Base-by-base conservation (phyloP, 2,113 vertebrate species). In the Dermatemys mawii region DNA sequence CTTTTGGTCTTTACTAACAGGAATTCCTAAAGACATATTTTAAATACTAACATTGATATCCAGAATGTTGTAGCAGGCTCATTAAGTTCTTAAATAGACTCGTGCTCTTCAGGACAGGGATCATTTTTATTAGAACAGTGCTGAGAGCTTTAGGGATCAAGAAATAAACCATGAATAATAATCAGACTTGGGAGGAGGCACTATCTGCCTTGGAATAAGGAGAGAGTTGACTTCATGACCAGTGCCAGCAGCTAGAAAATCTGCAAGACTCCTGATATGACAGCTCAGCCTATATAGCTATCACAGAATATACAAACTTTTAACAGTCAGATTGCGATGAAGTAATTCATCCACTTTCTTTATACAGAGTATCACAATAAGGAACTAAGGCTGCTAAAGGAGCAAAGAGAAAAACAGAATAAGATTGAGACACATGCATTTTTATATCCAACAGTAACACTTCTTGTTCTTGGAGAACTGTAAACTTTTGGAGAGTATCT, bases 11-110 rank as follows among this genome's bases (percentile, higher is more conserved):
- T 88, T 91, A 41, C 88, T 93, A 85, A 78, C 78, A 86, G 48
- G 2, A 93, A 85, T 89, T 83, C 86, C 67, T 89, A 79, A 78
- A 90, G 49, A 32, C 26, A 84, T 10, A 76, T 84, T 94, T 95
- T 87, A 82, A 95, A 84, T 63, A 57, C 26, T 21, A 90, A 63
- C 1, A 0, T 1, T 67, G 81, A 89, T 12, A 90, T 11, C 3
- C 83, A 89, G 13, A 29, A 87, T 87, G 55, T 90, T 51, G 41
- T 50, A 27, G 78, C 85, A 84, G 11, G 84, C 14, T 46, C 73
- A 16, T 81, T 63, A 63, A 29, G 12, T 26, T 90, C 51, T 16
- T 89, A 32, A 32, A 60, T 13, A 32, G 27, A 35, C 54, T 60
- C 57, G 35, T 60, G 57, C 29, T 60, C 29, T 60, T 32, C 57